Percentiles rank a stretch among this genome's conserved stretches.
Evolutionary conservation across 2,888 invertebrate species (phyloP).

Genomic region (Beris chalybata): DNA sequence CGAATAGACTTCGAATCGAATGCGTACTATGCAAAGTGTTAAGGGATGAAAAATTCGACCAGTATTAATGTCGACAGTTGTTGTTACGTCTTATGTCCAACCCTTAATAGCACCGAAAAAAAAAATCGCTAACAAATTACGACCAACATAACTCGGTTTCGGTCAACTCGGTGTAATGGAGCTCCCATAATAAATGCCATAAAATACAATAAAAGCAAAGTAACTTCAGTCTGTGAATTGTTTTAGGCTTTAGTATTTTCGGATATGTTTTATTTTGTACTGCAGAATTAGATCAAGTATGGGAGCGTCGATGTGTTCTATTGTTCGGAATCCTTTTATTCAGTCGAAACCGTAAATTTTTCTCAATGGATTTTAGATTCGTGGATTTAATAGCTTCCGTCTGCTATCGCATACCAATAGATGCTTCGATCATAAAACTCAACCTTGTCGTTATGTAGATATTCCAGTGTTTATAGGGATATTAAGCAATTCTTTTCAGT

Average conservation of each 20-base stretch:
- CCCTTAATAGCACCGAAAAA: too few species aligned
- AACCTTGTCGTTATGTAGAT: conserved; percentile 17
- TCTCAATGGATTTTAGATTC: conserved; percentile 8
- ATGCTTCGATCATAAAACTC: conserved; percentile 35
- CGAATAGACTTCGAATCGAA: background rate
- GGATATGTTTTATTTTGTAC: conserved; percentile 13
- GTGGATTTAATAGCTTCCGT: conserved; percentile 36
- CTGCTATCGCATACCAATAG: conserved; percentile 33
- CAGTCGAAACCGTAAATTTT: conserved; percentile 8
- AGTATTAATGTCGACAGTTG: too few species aligned
- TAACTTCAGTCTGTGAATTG: too few species aligned
- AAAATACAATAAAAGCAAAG: too few species aligned
- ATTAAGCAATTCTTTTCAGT: conserved; percentile 29
- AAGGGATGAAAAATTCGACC: background rate
- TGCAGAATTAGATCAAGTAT: conserved; percentile 1
- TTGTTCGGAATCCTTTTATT: conserved; percentile 11
- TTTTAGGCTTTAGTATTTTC: background rate
- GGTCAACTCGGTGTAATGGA: too few species aligned
- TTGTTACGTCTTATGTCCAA: too few species aligned
- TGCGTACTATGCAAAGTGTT: background rate
- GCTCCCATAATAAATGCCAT: too few species aligned
- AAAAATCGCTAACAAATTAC: too few species aligned
- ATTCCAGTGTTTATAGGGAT: conserved; percentile 34
- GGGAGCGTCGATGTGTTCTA: background rate
- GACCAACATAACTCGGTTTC: too few species aligned